Evolutionary conservation across 1,140 invertebrate species (phyloP), one percentile per base, ranked within the genome.

Genomic region (Bombus superbus): DNA sequence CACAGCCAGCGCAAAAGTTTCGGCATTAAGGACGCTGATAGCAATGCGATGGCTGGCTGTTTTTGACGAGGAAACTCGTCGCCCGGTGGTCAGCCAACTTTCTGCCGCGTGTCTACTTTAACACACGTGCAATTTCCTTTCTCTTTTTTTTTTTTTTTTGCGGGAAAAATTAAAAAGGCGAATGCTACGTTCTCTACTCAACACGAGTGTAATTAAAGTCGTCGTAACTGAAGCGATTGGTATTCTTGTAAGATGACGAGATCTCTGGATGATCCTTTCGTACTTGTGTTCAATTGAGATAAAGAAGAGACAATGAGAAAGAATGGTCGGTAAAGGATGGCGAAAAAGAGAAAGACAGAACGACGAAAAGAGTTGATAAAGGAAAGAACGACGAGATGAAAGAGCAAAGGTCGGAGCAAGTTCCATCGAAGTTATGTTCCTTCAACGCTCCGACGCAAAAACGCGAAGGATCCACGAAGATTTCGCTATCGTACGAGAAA

Each of bases 21-120:
- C 83, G 83, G 42, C 88, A 81, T 89, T 89, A 89, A 89, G 81
- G 80, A 77, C 76, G 68, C 88, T 77, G 88, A 89, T 89, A 89
- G 88, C 88, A 77, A 83, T 77, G 85, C 74, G 81, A 89, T 75
- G 84, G 84, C 75, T 81, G 72, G 62, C 83, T 89, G 85, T 86
- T 88, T 89, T 89, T 89, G 88, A 89, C 88, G 66, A 73, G 76
- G 42, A n/a, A 81, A 83, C 77, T 89, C 88, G 73, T 88, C 40
- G 66, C 22, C 42, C 53, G 47, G 71, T 64, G 59, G 81, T 66
- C 42, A 73, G 81, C 53, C 64, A 62, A 71, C 40, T 77, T 76
- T 76, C 35, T 10, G 15, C n/a, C 25, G 9, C 11, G 9, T 10
- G 66, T 25, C 22, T 25, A 35, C 35, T 35, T 68, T 18, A 3